Base-by-base conservation (phyloP, 1,140 invertebrate species). In the Atta texana region DNA sequence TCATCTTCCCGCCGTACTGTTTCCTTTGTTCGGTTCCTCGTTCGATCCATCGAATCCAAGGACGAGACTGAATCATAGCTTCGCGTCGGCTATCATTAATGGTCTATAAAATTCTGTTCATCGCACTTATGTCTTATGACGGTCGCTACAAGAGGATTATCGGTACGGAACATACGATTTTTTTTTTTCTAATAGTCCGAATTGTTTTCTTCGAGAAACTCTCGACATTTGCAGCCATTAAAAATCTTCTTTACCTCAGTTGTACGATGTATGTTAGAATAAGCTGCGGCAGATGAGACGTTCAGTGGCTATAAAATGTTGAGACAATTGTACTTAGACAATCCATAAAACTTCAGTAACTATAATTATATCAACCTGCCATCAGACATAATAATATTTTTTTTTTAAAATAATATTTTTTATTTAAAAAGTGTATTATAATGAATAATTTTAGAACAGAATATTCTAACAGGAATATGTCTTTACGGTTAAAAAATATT, bases 101-200 rank as follows among this genome's bases (percentile, higher is more conserved):
- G 44, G 68, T 87, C 84, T 80, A 80, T 80, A 88, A 91, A 88
- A 90, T 85, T 89, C 85, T 69, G 55, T n/a, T 28, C 61, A 24
- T 75, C 74, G 59, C 66, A 34, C 18, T 87, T 66, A 51, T 71
- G 24, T 51, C 59, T 88, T 71, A 44, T 31, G 28, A 21, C 28
- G 76, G 55, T 71, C 31, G 57, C 55, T 59, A 57, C 24, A 18
- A 28, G 8, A 16, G 10, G 31, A 21, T 80, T 59, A 69, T 68
- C 14, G 10, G n/a, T 53, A 51, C 14, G n/a, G 14, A 63, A 18
- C 10, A 21, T 16, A 44, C 3, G 28, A 31, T 31, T 31, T 31
- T 82, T 44, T 14, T 16, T 61, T 59, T 59, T 18, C 68, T 34
- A 75, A 75, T 24, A 44, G 1, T 71, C 51, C 21, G 6, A 71